phyloP scores from a whole-genome alignment of 2,888 invertebrate species.

The Drosophila monieri region DNA sequence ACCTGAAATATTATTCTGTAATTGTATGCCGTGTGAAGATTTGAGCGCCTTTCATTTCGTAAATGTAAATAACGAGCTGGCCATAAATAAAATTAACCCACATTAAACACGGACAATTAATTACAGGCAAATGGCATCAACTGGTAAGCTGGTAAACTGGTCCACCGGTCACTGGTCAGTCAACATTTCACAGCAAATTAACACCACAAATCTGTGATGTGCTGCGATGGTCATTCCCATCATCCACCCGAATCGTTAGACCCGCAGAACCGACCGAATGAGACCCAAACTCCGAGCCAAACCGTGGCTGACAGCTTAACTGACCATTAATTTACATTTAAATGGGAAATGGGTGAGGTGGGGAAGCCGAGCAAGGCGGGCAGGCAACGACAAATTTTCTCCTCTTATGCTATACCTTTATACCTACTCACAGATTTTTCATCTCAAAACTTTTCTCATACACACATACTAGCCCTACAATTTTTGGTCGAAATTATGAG shows the following conservation, averaged over 20 bases:
- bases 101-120: conserved; percentile 79
- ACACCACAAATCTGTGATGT: conserved; percentile 69
- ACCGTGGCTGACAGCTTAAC: conserved; percentile 71
- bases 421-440: conserved; percentile 40
- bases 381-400: conserved; percentile 59
- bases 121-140: conserved; percentile 60
- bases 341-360: conserved; percentile 49
- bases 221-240: conserved; percentile 28
- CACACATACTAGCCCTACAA: conserved; percentile 24
- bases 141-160: conserved; percentile 39
- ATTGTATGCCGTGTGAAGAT: conserved; percentile 65
- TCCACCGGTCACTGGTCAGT: conserved; percentile 52
- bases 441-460: conserved; percentile 37
- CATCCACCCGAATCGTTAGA: conserved; percentile 46
- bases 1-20: conserved; percentile 64
- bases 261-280: conserved; percentile 37
- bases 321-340: conserved; percentile 79
- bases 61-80: conserved; percentile 66
- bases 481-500: conserved; percentile 24
- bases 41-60: conserved; percentile 24
- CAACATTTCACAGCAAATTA: conserved; percentile 81
- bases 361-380: conserved; percentile 21
- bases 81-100: conserved; percentile 80
- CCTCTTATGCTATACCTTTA: conserved; percentile 14
- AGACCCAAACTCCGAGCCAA: conserved; percentile 31